Conservation (phyloP, 2,888 invertebrate genomes). For the Keiferia lycopersicella region DNA sequence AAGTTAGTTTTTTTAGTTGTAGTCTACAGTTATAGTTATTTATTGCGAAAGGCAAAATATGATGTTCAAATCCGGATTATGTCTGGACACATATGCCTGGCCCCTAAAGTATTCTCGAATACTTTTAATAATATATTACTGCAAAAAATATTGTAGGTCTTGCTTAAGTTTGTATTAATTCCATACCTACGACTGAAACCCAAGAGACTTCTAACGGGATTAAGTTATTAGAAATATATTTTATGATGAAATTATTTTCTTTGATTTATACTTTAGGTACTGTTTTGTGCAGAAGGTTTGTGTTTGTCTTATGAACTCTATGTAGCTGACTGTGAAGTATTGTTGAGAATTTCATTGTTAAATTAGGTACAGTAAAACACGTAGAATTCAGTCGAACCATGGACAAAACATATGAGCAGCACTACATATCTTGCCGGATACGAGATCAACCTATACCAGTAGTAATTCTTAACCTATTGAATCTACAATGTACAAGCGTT, state of each 20-base stretch:
- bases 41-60: background rate
- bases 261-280: background rate
- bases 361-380: no score
- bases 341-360: no score
- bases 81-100: background rate
- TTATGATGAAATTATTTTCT: background rate
- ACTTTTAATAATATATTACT: background rate
- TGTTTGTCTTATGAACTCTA: background rate
- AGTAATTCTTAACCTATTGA: no score
- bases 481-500: no score
- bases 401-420: no score
- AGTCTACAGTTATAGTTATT: no score
- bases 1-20: no score
- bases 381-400: no score
- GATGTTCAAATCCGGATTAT: background rate
- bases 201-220: background rate
- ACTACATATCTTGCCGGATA: no score
- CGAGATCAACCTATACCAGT: no score
- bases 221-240: slow-evolving; percentile 1
- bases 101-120: background rate
- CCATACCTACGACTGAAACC: background rate
- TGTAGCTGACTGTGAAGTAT: background rate
- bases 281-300: background rate
- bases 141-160: background rate
- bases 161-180: background rate